Conservation (phyloP, 2,888 invertebrate species). For the Eupithecia insigniata region DNA sequence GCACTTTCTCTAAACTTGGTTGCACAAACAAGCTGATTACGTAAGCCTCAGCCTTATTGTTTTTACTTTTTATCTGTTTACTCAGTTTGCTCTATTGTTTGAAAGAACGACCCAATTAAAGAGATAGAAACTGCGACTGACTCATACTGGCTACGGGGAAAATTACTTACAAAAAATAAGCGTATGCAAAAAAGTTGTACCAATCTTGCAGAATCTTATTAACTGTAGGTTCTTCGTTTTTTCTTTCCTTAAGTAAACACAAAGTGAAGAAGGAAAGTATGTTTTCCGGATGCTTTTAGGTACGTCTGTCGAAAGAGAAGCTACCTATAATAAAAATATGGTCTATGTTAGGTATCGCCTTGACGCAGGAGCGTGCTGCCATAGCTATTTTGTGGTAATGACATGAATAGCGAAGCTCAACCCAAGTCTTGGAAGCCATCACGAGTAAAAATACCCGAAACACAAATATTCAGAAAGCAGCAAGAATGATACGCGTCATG, state of each 20-base stretch:
- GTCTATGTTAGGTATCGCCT: not conserved
- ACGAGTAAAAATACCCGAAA: constrained; percentile 31
- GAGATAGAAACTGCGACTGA: constrained; percentile 15
- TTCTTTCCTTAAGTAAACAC: not conserved
- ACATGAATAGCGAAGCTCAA: constrained; percentile 16
- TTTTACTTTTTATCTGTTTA: constrained; percentile 33
- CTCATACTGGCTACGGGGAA: constrained; percentile 7
- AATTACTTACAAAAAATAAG: constrained; percentile 13
- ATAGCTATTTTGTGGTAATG: constrained; percentile 13
- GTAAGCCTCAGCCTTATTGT: constrained; percentile 26
- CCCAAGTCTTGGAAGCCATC: constrained; percentile 16
- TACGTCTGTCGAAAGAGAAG: not conserved
- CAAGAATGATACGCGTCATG: constrained; percentile 65
- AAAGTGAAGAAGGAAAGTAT: not conserved
- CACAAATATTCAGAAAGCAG: constrained; percentile 44
- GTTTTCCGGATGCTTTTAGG: constrained; percentile 1
- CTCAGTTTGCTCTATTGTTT: constrained; percentile 29
- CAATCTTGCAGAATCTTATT: constrained; percentile 13
- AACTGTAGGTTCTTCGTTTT: constrained; percentile 1
- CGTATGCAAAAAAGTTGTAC: constrained; percentile 8
- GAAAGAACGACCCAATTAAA: constrained; percentile 23
- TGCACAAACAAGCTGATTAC: constrained; percentile 30
- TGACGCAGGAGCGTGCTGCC: not conserved
- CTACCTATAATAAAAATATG: not conserved
- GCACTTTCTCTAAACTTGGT: constrained; percentile 23